Evolutionary conservation across 2,113 vertebrate species (phyloP).

Genomic region (Stomatorhinus ivindoensis): DNA sequence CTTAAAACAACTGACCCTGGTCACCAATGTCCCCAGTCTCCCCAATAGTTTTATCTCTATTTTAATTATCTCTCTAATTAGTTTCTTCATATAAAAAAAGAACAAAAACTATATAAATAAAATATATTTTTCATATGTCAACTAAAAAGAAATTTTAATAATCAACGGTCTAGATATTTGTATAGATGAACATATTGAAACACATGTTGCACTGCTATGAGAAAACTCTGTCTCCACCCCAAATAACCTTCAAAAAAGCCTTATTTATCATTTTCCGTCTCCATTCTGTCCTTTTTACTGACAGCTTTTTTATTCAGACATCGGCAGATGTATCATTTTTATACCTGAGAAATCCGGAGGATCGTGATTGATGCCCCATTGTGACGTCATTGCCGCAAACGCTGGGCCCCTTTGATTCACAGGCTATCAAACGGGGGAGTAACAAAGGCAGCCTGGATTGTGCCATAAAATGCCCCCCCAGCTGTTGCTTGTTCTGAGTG

Average conservation of each 20-base stretch:
- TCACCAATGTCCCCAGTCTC: neutral
- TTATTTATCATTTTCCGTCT: slow-evolving; percentile 8
- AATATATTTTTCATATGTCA: neutral
- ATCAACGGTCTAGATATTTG: neutral
- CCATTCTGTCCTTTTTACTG: slow-evolving; percentile 10
- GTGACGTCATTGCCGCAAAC: slow-evolving; percentile 9
- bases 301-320: slow-evolving; percentile 20
- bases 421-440: neutral
- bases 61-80: too few species aligned
- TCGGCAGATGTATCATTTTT: slow-evolving; percentile 20
- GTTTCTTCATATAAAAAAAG: neutral
- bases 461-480: slow-evolving; percentile 9
- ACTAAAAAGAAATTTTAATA: neutral
- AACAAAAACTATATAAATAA: neutral
- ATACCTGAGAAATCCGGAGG: slow-evolving; percentile 17
- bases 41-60: neutral
- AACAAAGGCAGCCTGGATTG: neutral
- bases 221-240: neutral
- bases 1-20: neutral
- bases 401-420: slow-evolving; percentile 11
- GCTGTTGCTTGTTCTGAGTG: slow-evolving; percentile 9
- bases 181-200: neutral
- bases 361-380: slow-evolving; percentile 20
- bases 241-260: slow-evolving; percentile 10
- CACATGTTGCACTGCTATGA: neutral